Percentiles rank a stretch among this genome's conserved stretches.
phyloP scores from a whole-genome alignment of 2,888 invertebrate species.

The Tetragonula carbonaria region DNA sequence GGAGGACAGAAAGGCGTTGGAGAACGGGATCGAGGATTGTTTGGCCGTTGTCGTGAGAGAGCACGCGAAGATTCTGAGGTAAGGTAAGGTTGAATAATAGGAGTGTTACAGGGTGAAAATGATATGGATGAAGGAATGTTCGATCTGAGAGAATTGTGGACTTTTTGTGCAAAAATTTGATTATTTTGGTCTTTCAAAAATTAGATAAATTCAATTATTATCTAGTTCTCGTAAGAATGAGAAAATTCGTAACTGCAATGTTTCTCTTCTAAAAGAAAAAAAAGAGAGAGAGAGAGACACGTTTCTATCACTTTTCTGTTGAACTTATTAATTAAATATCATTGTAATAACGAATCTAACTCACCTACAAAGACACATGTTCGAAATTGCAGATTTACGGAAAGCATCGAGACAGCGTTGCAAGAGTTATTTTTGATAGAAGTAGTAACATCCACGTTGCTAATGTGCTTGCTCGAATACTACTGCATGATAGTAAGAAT shows the following conservation, averaged over 20 bases:
- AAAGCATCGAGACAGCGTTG: conserved; percentile 61
- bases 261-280: neutral
- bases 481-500: conserved; percentile 75
- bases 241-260: no score
- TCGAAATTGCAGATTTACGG: conserved; percentile 45
- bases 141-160: neutral
- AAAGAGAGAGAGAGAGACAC: neutral
- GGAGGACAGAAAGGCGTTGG: neutral
- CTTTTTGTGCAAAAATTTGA: neutral
- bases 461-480: conserved; percentile 77
- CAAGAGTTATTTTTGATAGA: conserved; percentile 75
- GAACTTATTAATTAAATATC: neutral
- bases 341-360: neutral
- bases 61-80: conserved; percentile 66
- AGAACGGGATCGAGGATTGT: neutral
- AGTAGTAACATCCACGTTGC: conserved; percentile 76
- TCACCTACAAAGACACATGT: no score
- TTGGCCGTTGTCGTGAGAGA: conserved; percentile 51
- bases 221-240: no score
- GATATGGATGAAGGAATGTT: no score
- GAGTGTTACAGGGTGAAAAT: neutral
- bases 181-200: neutral
- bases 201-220: neutral
- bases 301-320: neutral
- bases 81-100: neutral